Conservation (phyloP, 2,797 vertebrate genomes). For the Thaleichthys pacificus region DNA sequence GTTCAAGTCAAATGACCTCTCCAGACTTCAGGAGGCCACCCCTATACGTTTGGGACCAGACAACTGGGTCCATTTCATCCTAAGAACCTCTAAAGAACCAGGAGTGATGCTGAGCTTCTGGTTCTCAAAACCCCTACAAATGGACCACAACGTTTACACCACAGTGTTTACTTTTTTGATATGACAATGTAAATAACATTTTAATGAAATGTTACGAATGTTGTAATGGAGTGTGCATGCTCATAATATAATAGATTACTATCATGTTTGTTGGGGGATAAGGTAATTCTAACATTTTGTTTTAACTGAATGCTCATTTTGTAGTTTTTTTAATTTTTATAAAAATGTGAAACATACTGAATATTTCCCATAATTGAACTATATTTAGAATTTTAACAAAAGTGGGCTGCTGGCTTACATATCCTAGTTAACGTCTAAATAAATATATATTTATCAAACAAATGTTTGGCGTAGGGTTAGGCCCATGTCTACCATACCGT, state of each 20-base stretch:
- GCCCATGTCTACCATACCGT: too few relatives aligned
- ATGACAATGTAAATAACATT: slow-evolving; percentile 27
- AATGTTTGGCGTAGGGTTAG: background rate
- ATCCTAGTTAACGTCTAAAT: background rate
- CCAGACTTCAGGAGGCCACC: background rate
- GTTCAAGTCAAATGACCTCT: too few relatives aligned
- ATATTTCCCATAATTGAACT: slow-evolving; percentile 21
- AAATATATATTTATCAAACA: background rate
- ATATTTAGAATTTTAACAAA: slow-evolving; percentile 31
- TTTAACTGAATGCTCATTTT: background rate
- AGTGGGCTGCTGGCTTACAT: background rate
- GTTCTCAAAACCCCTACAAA: slow-evolving; percentile 55
- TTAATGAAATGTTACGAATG: slow-evolving; percentile 29
- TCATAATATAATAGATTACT: background rate
- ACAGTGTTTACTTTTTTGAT: slow-evolving; percentile 55
- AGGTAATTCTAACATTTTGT: background rate
- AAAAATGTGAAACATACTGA: slow-evolving; percentile 26
- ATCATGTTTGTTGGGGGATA: background rate
- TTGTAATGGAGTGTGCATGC: slow-evolving; percentile 31
- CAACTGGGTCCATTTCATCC: background rate
- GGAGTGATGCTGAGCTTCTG: too few relatives aligned
- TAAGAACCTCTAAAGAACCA: background rate
- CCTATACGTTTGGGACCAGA: background rate
- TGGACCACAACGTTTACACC: slow-evolving; percentile 25
- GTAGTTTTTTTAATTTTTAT: background rate